phyloP scores from a whole-genome alignment of 2,113 vertebrate species.

The Panurus biarmicus region DNA sequence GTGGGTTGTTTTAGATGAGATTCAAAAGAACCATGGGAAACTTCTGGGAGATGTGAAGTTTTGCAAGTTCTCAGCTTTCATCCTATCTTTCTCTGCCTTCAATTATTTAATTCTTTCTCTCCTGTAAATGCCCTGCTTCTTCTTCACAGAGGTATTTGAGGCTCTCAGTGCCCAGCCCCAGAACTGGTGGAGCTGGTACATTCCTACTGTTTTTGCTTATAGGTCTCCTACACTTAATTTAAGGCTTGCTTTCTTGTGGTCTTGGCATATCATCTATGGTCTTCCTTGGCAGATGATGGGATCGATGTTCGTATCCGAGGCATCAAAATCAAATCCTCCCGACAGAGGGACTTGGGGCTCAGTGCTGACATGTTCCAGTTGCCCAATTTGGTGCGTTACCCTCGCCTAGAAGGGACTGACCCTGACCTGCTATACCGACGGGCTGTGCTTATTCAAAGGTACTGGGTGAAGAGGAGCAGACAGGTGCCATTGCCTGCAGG shows the following conservation, averaged over 20 bases:
- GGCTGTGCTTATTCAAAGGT: constrained; percentile 90
- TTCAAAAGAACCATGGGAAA: neutral
- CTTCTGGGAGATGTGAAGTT: neutral
- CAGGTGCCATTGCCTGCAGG: neutral
- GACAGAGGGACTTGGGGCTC: constrained; percentile 88
- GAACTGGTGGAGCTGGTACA: neutral
- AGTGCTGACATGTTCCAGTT: constrained; percentile 94
- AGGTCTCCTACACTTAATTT: neutral
- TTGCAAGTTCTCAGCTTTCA: neutral
- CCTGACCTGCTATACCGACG: constrained; percentile 89
- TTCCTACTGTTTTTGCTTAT: neutral
- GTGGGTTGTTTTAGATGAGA: neutral
- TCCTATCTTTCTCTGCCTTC: neutral
- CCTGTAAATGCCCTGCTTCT: neutral
- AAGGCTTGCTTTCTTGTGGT: neutral
- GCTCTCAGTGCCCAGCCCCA: neutral
- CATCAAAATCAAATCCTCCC: constrained; percentile 94
- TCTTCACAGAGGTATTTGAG: neutral
- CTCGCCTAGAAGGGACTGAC: constrained; percentile 89
- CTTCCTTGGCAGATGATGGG: constrained; percentile 81
- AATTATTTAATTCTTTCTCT: neutral
- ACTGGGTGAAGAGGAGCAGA: neutral
- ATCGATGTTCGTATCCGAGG: constrained; percentile 94
- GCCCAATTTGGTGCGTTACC: constrained; percentile 90
- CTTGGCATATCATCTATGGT: neutral